Evolutionary conservation across 30 jellyfish, hydroid and myxozoan genomes (phyloP), one percentile per base, ranked within the genome.

Genomic region (Aurelia sp.): DNA sequence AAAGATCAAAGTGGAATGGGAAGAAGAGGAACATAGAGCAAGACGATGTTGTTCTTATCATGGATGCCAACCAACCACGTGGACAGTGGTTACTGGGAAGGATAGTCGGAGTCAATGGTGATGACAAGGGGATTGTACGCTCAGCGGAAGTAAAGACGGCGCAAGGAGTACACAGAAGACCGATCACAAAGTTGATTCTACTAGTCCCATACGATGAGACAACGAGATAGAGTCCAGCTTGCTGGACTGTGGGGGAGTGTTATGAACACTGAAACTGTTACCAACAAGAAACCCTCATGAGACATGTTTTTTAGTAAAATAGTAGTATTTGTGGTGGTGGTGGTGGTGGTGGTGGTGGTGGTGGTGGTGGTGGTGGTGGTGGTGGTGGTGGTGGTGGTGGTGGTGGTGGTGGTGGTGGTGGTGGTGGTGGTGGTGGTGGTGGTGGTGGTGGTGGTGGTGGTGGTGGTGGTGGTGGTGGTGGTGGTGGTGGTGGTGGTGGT

Each of bases 191-290:
- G 62, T 53, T 75, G 74, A 61, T 75, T 23, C 62, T 75, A 16
- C 69, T 78, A 17, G 70, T 78, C 13, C 86, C 86, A 53, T 5
- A 74, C 53, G 74, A 74, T 22, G 86, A 50, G 86, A 57, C 55
- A 20, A 57, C 74, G 30, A 74, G 86, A 40, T 74, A 51, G 74
- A 74, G 86, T 74, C 86, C 86, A 50, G 86, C 70, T 74, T 21
- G 74, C 86, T 74, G 86, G 73, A 74, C 86, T 74, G 86, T 52
- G 57, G 72, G 86, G 66, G 82, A 69, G 67, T 71, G 82, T 71
- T 35, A 41, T 71, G 82, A 71, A 69, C 60, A 27, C 60, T 27
- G 33, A 27, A 27, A 27, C 33, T n/a, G n/a, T n/a, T n/a, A n/a
- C n/a, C n/a, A n/a, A n/a, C n/a, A 2, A 27, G 33, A 27, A 1